A percentile compares a stretch with the other conserved stretches of the same genome.
Conservation (phyloP, 2,888 invertebrate genomes). For the Parnassius glacialis region DNA sequence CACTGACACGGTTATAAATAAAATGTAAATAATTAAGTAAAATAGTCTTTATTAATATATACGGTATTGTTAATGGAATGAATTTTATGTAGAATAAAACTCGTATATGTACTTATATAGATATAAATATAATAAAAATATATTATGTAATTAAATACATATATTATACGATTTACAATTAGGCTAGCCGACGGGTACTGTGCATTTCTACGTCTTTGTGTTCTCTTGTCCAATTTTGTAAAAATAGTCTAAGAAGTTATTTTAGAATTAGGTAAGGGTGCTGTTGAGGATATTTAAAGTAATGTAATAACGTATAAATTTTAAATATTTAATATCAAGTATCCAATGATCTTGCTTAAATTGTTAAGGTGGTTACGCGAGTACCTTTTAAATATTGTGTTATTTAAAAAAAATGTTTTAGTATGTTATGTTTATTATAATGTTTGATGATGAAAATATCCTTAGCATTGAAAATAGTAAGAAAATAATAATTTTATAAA, state of each 20-base stretch:
- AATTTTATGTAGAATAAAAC: too few relatives aligned
- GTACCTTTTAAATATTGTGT: constrained; percentile 63
- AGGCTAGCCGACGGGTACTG: constrained; percentile 79
- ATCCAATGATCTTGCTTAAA: constrained; percentile 41
- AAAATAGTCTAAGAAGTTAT: constrained; percentile 52
- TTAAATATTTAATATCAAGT: constrained; percentile 35
- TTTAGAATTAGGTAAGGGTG: constrained; percentile 50
- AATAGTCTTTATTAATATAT: not conserved
- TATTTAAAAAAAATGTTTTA: constrained; percentile 25
- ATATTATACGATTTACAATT: constrained; percentile 43
- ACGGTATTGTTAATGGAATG: too few relatives aligned
- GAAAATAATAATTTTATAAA: constrained; percentile 25
- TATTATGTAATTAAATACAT: constrained; percentile 35
- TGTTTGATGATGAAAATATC: constrained; percentile 31
- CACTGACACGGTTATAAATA: constrained; percentile 19
- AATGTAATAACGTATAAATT: constrained; percentile 33
- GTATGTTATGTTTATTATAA: constrained; percentile 12
- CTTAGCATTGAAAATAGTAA: constrained; percentile 30
- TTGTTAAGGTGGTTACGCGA: constrained; percentile 69
- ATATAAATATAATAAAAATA: constrained; percentile 17
- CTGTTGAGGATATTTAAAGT: constrained; percentile 52
- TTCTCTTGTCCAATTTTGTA: constrained; percentile 76
- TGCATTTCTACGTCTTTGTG: constrained; percentile 62
- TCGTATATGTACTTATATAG: too few relatives aligned
- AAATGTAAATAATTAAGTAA: constrained; percentile 18